phyloP scores from a whole-genome alignment of 2,888 invertebrate genomes.

The Chelonus formosanus region DNA sequence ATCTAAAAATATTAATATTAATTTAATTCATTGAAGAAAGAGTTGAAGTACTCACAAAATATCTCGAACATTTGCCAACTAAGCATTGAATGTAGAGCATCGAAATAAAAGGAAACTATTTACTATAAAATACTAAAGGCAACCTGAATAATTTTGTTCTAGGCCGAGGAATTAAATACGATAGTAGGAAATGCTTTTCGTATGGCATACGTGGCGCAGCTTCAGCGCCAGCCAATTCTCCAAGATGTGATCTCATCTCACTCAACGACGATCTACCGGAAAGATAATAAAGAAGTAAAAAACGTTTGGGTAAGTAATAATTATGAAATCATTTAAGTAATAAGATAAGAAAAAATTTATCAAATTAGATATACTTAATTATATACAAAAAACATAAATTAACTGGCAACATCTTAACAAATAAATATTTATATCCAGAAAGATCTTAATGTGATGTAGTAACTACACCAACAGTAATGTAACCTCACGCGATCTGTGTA shows the following conservation, averaged over 20 bases:
- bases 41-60: too few species aligned
- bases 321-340: not conserved
- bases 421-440: not conserved
- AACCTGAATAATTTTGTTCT: constrained; percentile 46
- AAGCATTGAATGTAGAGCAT: too few species aligned
- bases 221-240: constrained; percentile 74
- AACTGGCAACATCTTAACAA: too few species aligned
- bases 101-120: too few species aligned
- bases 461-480: constrained; percentile 4
- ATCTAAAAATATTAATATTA: too few species aligned
- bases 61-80: too few species aligned
- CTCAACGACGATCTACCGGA: constrained; percentile 58
- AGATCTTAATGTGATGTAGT: not conserved
- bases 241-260: constrained; percentile 76
- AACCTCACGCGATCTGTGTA: constrained; percentile 30
- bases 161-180: constrained; percentile 88
- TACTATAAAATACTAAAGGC: too few species aligned
- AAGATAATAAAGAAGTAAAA: constrained; percentile 58
- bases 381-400: too few species aligned
- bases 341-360: too few species aligned
- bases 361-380: too few species aligned
- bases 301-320: constrained; percentile 56
- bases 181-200: constrained; percentile 92
- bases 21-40: too few species aligned
- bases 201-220: constrained; percentile 88